Percentiles rank a stretch among this genome's conserved stretches.
Conservation (phyloP, 2,888 invertebrate species). For the Tiliacea citrago region DNA sequence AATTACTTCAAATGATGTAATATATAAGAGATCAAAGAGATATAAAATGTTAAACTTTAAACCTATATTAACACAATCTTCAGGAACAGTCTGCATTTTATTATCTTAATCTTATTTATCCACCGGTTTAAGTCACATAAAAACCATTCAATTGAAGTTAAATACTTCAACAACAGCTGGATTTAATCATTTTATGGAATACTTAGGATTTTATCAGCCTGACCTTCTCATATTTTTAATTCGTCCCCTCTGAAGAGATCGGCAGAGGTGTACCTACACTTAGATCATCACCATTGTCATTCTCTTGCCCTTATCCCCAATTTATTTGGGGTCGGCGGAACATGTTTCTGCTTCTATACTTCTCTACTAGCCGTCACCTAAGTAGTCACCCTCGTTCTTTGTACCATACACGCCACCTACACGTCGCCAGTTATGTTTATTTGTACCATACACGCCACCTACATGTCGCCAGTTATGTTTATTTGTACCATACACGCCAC, state of each 20-base stretch:
- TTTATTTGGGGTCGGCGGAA: too few species aligned
- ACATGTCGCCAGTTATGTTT: too few species aligned
- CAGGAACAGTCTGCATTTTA: constrained; percentile 9
- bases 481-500: too few species aligned
- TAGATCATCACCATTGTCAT: not conserved
- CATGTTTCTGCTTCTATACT: too few species aligned
- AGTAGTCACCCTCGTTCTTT: too few species aligned
- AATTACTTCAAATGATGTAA: constrained; percentile 5
- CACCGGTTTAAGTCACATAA: constrained; percentile 15
- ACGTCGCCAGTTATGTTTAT: too few species aligned
- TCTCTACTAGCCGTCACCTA: too few species aligned
- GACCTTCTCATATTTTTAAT: not conserved
- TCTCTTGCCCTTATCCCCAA: too few species aligned
- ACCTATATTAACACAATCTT: constrained; percentile 22
- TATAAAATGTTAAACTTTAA: constrained; percentile 19
- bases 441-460: too few species aligned
- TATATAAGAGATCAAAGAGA: constrained; percentile 2
- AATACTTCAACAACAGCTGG: not conserved
- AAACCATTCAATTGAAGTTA: constrained; percentile 5
- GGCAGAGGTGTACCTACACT: not conserved
- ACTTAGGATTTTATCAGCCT: not conserved
- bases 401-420: too few species aligned
- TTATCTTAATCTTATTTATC: constrained; percentile 45
- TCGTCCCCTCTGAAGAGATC: not conserved
- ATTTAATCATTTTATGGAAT: not conserved